These are phyloP conservation scores for Tholera decimalis DNA, from an alignment of 2,888 invertebrate species.

Conservation along the genomic window DNA sequence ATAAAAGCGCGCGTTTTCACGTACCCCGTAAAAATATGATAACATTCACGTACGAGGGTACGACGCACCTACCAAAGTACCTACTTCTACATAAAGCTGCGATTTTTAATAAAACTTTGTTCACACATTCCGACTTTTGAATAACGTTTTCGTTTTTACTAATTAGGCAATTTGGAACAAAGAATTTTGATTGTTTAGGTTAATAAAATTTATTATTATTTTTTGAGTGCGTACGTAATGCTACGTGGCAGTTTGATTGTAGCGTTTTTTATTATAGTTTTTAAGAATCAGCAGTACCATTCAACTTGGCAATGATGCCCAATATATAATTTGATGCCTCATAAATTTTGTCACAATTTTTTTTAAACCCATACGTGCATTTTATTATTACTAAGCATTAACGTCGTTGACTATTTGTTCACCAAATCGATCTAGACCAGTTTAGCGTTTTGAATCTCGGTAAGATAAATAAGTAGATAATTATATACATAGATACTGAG, in stretches of 20 bases:
- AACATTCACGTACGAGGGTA: conserved; percentile 86
- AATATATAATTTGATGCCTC: not conserved
- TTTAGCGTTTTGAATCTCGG: not conserved
- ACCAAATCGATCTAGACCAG: no score
- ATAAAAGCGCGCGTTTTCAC: conserved; percentile 89
- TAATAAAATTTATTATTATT: conserved; percentile 67
- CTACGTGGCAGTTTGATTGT: conserved; percentile 25
- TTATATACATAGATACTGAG: not conserved
- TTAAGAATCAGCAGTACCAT: not conserved
- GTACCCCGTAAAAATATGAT: conserved; percentile 90
- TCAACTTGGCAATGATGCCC: not conserved
- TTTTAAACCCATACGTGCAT: no score
- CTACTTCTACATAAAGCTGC: conserved; percentile 55
- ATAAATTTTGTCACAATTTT: not conserved
- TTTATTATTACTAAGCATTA: no score
- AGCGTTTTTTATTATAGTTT: conserved; percentile 9
- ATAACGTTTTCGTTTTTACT: conserved; percentile 68
- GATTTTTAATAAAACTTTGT: conserved; percentile 61
- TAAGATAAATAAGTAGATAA: not conserved
- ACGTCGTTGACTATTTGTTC: no score
- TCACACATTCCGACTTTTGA: conserved; percentile 61
- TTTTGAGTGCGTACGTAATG: conserved; percentile 27
- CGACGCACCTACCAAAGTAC: conserved; percentile 43
- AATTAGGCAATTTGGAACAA: conserved; percentile 74
- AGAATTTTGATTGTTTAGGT: conserved; percentile 68